Evolutionary conservation across 2,113 vertebrate genomes (phyloP).

Genomic region (Hippoglossus stenolepis): DNA sequence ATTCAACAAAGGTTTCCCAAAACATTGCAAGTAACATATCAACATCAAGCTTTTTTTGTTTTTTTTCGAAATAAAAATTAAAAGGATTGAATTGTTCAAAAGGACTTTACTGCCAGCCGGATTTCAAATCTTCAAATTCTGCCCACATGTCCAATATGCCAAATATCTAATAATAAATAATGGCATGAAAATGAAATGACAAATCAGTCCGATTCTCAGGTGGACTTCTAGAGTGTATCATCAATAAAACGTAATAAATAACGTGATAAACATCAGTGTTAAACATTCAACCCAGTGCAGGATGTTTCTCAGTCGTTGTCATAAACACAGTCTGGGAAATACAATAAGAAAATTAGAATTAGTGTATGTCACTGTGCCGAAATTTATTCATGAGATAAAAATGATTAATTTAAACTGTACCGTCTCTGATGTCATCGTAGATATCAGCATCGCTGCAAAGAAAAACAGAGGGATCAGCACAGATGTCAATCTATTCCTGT

Average conservation of each 20-base stretch:
- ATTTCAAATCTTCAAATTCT: constrained; percentile 3
- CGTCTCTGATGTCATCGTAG: constrained; percentile 93
- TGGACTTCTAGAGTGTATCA: constrained; percentile 1
- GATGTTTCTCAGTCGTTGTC: constrained; percentile 80
- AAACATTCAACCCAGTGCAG: constrained; percentile 9
- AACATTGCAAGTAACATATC: too few relatives aligned
- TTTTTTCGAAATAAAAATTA: too few relatives aligned
- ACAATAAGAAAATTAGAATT: neutral
- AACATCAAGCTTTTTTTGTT: too few relatives aligned
- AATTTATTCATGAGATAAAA: neutral
- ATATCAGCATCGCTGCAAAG: constrained; percentile 90
- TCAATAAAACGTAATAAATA: constrained; percentile 69
- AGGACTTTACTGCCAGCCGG: neutral
- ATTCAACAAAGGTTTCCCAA: constrained; percentile 6
- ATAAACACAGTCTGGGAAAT: constrained; percentile 82
- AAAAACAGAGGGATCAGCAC: constrained; percentile 23
- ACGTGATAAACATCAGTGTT: constrained; percentile 23
- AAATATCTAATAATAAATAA: constrained; percentile 13
- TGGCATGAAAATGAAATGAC: neutral
- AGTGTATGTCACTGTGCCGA: neutral
- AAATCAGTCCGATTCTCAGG: constrained; percentile 1
- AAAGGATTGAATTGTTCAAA: neutral
- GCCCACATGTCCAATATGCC: neutral
- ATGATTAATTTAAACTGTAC: constrained; percentile 77
- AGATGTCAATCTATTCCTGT: neutral